Percentiles rank a stretch among this genome's conserved stretches.
These are phyloP conservation scores for Hyperoplus lanceolatus DNA, from an alignment of 2,797 vertebrate genomes.

Conservation along the genomic window DNA sequence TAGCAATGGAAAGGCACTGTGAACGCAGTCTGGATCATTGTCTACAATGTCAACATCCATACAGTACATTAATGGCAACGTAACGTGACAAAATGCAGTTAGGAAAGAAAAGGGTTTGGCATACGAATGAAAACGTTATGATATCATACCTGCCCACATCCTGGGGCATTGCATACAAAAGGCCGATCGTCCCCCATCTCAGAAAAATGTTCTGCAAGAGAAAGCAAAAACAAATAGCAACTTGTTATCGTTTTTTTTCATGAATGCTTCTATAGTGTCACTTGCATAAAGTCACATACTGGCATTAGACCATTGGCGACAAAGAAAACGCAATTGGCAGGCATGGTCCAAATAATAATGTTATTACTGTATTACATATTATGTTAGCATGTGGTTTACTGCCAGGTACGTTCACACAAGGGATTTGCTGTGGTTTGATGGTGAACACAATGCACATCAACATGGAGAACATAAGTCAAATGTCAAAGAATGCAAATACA, in stretches of 20 bases:
- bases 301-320: background rate
- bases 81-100: no score
- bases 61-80: background rate
- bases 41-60: background rate
- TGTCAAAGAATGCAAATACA: no score
- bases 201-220: conserved; percentile 65
- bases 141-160: conserved; percentile 95
- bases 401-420: no score
- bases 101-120: background rate
- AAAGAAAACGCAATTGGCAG: background rate
- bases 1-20: background rate
- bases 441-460: no score
- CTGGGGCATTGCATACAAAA: conserved; percentile 95
- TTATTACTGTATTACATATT: background rate
- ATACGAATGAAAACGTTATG: background rate
- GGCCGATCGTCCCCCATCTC: conserved; percentile 98
- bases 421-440: no score
- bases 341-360: background rate
- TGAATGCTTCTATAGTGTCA: background rate
- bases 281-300: no score
- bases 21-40: background rate
- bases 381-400: background rate
- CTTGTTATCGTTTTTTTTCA: background rate
- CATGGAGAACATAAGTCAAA: no score
- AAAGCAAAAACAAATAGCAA: conserved; percentile 17